Evolutionary conservation across 2,797 vertebrate species (phyloP), one percentile per base, ranked within the genome.

Genomic region (Sebastes flavidus): DNA sequence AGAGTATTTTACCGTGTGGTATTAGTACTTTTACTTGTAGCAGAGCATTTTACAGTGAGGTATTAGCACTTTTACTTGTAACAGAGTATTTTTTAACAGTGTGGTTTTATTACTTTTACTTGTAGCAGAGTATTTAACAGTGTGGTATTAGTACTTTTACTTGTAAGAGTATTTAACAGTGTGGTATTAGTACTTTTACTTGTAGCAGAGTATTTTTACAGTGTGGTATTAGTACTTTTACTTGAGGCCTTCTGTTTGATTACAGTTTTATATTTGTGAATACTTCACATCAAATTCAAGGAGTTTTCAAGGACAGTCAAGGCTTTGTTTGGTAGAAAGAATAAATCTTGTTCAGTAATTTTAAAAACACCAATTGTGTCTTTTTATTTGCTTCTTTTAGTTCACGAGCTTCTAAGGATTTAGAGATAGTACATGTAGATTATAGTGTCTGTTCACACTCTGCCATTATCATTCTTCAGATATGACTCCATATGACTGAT

Each of bases 351-450:
- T 52, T 52, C 49, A 52, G 49, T 46, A 18, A 46, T 46, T 25
- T 73, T 5, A 61, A 27, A 66, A 36, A 18, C 18, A 49, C 29
- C 13, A 1, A 29, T 65, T 11, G 11, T 46, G 10, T 66, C 12
- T 36, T 74, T 49, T 72, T 73, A 52, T 56, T 77, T 78, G 30
- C 25, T 36, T 62, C 54, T 54, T 52, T 49, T 8, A 56, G 4
- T 36, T 60, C 32, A 54, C 25, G 49, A 38, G n/a, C 49, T n/a
- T 54, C 24, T 22, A 4, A 8, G 8, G 42, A 59, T 42, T 58
- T 52, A 58, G 20, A n/a, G 42, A 46, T 46, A 20, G 25, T 16
- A 75, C 73, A 79, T 87, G 30, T 16, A 75, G 76, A 79, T 87
- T 70, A 76, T 5, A 85, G 66, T 12, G 75, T 65, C 62, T 46